Percentiles rank a stretch among this genome's conserved stretches.
These are phyloP conservation scores for Napeogenes sylphis DNA, from an alignment of 2,888 invertebrate genomes.

Conservation along the genomic window DNA sequence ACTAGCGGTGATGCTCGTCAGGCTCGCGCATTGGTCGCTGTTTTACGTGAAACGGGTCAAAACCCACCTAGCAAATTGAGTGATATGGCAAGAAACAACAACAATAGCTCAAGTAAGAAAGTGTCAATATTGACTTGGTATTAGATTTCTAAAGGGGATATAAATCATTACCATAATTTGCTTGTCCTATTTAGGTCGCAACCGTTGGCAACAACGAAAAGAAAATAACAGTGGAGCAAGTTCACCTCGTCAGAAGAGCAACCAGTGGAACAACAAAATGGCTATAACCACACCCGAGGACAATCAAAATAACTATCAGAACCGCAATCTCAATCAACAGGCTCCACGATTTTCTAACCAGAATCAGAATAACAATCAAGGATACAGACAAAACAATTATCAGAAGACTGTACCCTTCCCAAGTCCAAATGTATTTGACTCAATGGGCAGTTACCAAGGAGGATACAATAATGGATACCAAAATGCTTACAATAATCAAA, in stretches of 20 bases:
- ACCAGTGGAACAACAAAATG: constrained; percentile 75
- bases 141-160: constrained; percentile 8
- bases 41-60: constrained; percentile 95
- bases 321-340: constrained; percentile 56
- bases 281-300: constrained; percentile 55
- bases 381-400: constrained; percentile 68
- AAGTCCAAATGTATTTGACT: constrained; percentile 78
- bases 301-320: constrained; percentile 56
- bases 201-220: constrained; percentile 80
- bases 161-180: constrained; percentile 6
- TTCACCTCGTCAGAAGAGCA: constrained; percentile 73
- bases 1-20: constrained; percentile 94
- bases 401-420: constrained; percentile 77
- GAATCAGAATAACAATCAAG: constrained; percentile 60
- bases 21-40: constrained; percentile 93
- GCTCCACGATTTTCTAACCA: constrained; percentile 75
- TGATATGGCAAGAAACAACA: constrained; percentile 82
- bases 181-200: constrained; percentile 57
- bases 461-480: constrained; percentile 75
- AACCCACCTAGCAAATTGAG: constrained; percentile 87
- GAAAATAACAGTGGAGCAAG: constrained; percentile 72
- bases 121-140: background rate
- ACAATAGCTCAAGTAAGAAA: constrained; percentile 64
- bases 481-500: constrained; percentile 68
- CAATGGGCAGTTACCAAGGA: constrained; percentile 76